Base-by-base conservation (phyloP, 2,888 invertebrate genomes). In the Synanthedon myopaeformis region DNA sequence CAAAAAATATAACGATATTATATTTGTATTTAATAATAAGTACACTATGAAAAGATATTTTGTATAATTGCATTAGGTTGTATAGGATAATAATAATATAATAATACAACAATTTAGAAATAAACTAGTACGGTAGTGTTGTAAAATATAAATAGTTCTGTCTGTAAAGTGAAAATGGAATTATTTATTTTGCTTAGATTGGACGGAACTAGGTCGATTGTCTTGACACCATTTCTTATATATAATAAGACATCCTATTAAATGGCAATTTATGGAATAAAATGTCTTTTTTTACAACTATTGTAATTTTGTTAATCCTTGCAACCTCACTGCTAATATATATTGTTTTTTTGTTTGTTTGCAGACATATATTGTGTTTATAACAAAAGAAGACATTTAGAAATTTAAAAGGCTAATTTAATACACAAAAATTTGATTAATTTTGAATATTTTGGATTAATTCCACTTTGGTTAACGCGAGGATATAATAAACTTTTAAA, bases 31-130 rank as follows among this genome's bases (percentile, higher is more conserved):
- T 59, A 17, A 17, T 17, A 61, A 60, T 69, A 71, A 71, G 67
- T 79, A 79, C 81, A 84, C 68, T 70, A 70, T 68, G 72, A 74
- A 70, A 76, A 67, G 70, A 79, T 85, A 83, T 83, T 85, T 84
- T 85, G 82, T 86, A 84, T 82, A 82, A 84, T 85, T 82, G 76
- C 76, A 72, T 81, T 82, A 81, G 84, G 83, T 85, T 86, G 83
- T 85, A 80, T 84, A 83, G 78, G 76, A 74, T 77, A 35, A 68
- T 64, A 67, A 66, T 66, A 71, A 61, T 12, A 13, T 23, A 49
- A 61, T 61, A 75, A 71, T 72, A 72, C 73, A 67, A 57, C 62
- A 66, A 67, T 65, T 69, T 79, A 80, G 76, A 66, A 66, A 66
- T 66, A 66, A 66, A 64, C 59, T 75, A 73, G 67, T 58, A 54